Evolutionary conservation across 2,888 invertebrate genomes (phyloP).

Genomic region (Drosophila putrida): DNA sequence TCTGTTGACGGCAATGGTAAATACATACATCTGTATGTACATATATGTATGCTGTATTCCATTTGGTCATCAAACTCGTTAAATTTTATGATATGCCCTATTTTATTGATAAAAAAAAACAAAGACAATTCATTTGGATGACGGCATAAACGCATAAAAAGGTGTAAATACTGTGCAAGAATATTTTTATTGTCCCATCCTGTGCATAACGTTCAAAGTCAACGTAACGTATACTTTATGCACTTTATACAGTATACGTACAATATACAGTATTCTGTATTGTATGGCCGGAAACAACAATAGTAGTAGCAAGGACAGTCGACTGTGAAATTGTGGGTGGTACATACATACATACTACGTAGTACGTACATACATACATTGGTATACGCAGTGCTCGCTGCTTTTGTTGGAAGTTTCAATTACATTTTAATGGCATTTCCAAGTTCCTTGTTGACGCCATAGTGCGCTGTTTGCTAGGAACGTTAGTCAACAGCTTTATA

Average conservation of each 20-base stretch:
- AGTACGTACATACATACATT: constrained; percentile 3
- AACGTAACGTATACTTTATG: constrained; percentile 31
- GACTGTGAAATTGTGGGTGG: constrained; percentile 35
- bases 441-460: constrained; percentile 63
- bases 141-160: constrained; percentile 58
- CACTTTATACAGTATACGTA: constrained; percentile 12
- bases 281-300: constrained; percentile 32
- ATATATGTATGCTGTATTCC: constrained; percentile 1
- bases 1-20: neutral
- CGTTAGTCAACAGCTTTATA: constrained; percentile 69
- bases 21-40: constrained; percentile 1
- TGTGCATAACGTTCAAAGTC: constrained; percentile 42
- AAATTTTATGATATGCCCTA: constrained; percentile 38
- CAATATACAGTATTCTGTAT: constrained; percentile 29
- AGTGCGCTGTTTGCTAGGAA: constrained; percentile 43
- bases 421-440: constrained; percentile 81
- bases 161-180: constrained; percentile 70
- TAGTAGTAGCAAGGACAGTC: constrained; percentile 21
- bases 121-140: constrained; percentile 47
- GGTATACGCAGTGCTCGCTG: constrained; percentile 28
- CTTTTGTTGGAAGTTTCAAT: constrained; percentile 80
- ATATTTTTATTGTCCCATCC: constrained; percentile 70
- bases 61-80: constrained; percentile 29
- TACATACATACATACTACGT: neutral
- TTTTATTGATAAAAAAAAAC: constrained; percentile 32